Evolutionary conservation across 1,140 invertebrate species (phyloP), one percentile per base, ranked within the genome.

Genomic region (Fopius arisanus): DNA sequence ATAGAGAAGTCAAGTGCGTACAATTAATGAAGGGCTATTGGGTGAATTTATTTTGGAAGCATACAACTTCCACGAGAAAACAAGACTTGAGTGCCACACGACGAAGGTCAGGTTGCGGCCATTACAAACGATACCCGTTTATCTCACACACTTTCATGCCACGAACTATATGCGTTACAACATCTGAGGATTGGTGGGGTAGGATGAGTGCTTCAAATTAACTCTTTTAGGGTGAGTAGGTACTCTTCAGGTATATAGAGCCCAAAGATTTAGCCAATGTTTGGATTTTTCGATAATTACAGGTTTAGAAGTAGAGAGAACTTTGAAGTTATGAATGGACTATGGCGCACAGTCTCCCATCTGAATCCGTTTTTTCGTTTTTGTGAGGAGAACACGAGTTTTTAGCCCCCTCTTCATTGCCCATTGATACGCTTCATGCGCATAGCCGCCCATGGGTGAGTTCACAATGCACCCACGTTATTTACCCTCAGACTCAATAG

Each of bases 51-150:
- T 7, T 3, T 12, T 10, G 7, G 9, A 37, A 12, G 37, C 48
- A 43, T n/a, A n/a, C 68, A n/a, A 70, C 41, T 28, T 7, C 23
- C 67, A 23, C 0, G 54, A 23, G 54, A 26, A 48, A 33, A 48
- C 23, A 26, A 43, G n/a, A 29, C 26, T 54, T 26, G 19, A 31
- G 14, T 59, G 31, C 69, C 19, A 28, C 54, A 62, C 74, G 40
- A 73, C 70, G 70, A 73, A 76, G 75, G 75, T 76, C 75, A 76
- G 75, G 71, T 76, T 72, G 75, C 75, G 75, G 75, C 75, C 75
- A 76, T 76, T 76, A 76, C 75, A 33, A 69, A 68, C 59, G 26
- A 69, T 19, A 51, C 73, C 43, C 73, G 67, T 67, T 29, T 63
- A 16, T 72, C 59, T 37, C 62, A 3, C 23, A 26, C 54, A 23